Percentiles rank a stretch among this genome's conserved stretches.
Conservation (phyloP, 2,888 invertebrate species). For the Acronicta aceris region DNA sequence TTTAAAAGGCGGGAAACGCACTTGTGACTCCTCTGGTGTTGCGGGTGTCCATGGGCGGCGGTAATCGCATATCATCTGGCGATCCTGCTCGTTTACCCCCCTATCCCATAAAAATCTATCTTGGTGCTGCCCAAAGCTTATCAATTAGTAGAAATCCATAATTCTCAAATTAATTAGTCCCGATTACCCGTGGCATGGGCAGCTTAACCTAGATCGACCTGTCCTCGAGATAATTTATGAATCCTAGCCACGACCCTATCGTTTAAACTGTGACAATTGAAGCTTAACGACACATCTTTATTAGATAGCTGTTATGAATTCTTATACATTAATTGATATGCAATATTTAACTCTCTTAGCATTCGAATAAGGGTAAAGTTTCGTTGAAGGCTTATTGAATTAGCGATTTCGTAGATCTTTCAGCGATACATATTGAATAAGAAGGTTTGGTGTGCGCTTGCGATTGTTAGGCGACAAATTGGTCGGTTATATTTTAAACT, state of each 20-base stretch:
- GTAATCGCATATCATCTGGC: no score
- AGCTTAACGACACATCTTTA: slow-evolving; percentile 66
- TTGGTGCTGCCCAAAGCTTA: no score
- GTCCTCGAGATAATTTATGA: not conserved
- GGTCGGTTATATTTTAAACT: not conserved
- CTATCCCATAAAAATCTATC: no score
- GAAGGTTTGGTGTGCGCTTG: slow-evolving; percentile 20
- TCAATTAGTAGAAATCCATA: no score
- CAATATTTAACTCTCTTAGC: slow-evolving; percentile 33
- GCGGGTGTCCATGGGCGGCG: no score
- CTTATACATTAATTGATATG: slow-evolving; percentile 39
- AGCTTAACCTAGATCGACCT: no score
- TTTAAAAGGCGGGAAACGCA: no score
- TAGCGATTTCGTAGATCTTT: slow-evolving; percentile 59
- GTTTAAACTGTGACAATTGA: slow-evolving; percentile 64
- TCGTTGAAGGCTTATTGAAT: not conserved
- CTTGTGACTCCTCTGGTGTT: no score
- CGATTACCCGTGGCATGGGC: no score
- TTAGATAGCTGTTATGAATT: slow-evolving; percentile 65
- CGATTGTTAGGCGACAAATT: slow-evolving; percentile 15
- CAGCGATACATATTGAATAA: slow-evolving; percentile 68
- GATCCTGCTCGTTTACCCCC: no score
- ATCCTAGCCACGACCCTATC: slow-evolving; percentile 6
- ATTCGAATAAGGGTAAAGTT: slow-evolving; percentile 13
- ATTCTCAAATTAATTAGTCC: not conserved